Conservation (phyloP, 2,113 vertebrate species). For the Aldabrachelys gigantea region DNA sequence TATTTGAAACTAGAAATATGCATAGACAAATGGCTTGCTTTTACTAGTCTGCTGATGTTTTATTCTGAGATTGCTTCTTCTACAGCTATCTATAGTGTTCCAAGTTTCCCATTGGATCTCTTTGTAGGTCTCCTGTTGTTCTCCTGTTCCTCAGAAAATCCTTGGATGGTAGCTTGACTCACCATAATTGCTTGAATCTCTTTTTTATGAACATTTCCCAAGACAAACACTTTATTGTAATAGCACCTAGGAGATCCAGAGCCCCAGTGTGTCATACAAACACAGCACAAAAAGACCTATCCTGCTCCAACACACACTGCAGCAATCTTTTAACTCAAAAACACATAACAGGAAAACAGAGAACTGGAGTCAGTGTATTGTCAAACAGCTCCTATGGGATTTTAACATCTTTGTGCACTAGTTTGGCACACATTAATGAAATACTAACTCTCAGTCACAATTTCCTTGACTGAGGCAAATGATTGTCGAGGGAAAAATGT, state of each 20-base stretch:
- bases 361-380: neutral
- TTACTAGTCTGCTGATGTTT: neutral
- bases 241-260: neutral
- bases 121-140: neutral
- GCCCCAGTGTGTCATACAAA: neutral
- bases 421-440: neutral
- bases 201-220: neutral
- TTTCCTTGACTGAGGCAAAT: neutral
- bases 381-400: neutral
- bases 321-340: neutral
- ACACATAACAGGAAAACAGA: neutral
- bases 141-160: neutral
- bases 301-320: neutral
- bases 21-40: neutral
- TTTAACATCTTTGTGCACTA: neutral
- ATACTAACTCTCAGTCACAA: neutral
- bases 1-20: neutral
- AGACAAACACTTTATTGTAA: neutral
- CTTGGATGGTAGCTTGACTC: neutral
- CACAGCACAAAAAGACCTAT: neutral
- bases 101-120: neutral
- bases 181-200: neutral
- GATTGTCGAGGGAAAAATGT: fast-evolving
- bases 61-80: neutral
- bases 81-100: neutral